phyloP scores from a whole-genome alignment of 37 sponge, comb jelly and placozoan species.

The Beroe forskalii region DNA sequence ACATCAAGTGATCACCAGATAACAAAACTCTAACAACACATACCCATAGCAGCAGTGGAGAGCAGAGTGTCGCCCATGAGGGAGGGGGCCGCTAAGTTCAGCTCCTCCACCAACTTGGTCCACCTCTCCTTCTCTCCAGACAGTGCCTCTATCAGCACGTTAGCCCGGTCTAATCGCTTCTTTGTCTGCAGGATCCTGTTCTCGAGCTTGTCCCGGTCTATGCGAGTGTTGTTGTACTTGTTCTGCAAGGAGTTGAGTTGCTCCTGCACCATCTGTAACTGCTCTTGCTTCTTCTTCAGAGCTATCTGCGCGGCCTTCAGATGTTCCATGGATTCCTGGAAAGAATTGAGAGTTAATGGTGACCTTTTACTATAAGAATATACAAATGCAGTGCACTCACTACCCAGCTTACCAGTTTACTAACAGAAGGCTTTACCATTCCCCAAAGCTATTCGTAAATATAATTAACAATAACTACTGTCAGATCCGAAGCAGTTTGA shows the following conservation, averaged over 20 bases:
- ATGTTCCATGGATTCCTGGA: slow-evolving; percentile 61
- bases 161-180: slow-evolving; percentile 67
- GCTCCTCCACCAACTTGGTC: slow-evolving; percentile 62
- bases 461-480: too few species aligned
- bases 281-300: slow-evolving; percentile 11
- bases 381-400: too few species aligned
- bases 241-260: slow-evolving; percentile 39
- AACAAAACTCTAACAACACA: not conserved
- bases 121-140: slow-evolving; percentile 70
- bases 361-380: too few species aligned
- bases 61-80: slow-evolving; percentile 71
- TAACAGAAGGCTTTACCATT: too few species aligned
- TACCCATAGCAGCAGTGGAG: slow-evolving; percentile 67
- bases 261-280: slow-evolving; percentile 51
- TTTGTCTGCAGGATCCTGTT: slow-evolving; percentile 63
- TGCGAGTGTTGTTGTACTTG: slow-evolving; percentile 64
- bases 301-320: slow-evolving; percentile 16
- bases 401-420: too few species aligned
- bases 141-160: slow-evolving; percentile 66
- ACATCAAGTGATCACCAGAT: not conserved
- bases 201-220: slow-evolving; percentile 62
- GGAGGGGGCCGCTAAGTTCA: slow-evolving; percentile 64
- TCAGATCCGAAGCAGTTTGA: too few species aligned
- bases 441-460: too few species aligned
- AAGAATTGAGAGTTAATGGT: not conserved